phyloP scores from a whole-genome alignment of 2,113 vertebrate species.

The Carettochelys insculpta region DNA sequence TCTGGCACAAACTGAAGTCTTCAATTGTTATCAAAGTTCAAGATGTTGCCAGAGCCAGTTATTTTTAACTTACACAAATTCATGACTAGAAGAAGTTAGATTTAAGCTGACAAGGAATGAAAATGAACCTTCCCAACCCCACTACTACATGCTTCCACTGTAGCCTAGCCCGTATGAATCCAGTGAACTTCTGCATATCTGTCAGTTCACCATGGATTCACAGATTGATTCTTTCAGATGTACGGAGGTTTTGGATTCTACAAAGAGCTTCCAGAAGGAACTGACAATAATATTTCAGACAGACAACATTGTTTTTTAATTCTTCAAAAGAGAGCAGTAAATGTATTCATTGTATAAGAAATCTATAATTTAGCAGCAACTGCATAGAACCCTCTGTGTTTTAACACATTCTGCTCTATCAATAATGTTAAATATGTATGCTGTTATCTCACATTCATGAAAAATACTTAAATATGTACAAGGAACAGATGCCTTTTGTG shows the following conservation, averaged over 20 bases:
- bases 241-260: slow-evolving; percentile 60
- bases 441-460: slow-evolving; percentile 74
- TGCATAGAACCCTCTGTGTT: slow-evolving; percentile 71
- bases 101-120: slow-evolving; percentile 45
- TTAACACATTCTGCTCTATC: slow-evolving; percentile 72
- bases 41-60: neutral
- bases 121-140: neutral
- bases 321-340: slow-evolving; percentile 70
- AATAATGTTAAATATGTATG: slow-evolving; percentile 79
- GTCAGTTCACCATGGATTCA: slow-evolving; percentile 39
- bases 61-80: slow-evolving; percentile 53
- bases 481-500: slow-evolving; percentile 72
- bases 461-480: slow-evolving; percentile 76
- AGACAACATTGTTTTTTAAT: slow-evolving; percentile 75
- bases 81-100: slow-evolving; percentile 18
- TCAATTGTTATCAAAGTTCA: neutral
- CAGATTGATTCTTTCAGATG: slow-evolving; percentile 57
- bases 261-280: slow-evolving; percentile 57
- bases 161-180: neutral
- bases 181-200: neutral
- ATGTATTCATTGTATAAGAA: slow-evolving; percentile 76
- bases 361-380: slow-evolving; percentile 75
- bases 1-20: slow-evolving; percentile 3
- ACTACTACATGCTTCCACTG: neutral
- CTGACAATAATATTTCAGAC: slow-evolving; percentile 71